phyloP scores from a whole-genome alignment of 1,140 invertebrate genomes.

The Caenorhabditis briggsae region DNA sequence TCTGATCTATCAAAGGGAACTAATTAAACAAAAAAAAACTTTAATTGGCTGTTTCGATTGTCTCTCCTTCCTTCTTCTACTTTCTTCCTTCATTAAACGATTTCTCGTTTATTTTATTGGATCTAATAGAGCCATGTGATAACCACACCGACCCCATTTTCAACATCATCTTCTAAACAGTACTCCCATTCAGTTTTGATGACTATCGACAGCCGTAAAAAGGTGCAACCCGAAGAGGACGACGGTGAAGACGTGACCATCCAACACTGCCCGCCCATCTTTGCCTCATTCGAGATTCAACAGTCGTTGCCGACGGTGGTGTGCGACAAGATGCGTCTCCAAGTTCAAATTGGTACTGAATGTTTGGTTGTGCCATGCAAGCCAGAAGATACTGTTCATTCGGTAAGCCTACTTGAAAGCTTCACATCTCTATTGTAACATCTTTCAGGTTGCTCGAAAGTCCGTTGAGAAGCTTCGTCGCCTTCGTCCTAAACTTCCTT shows the following conservation, averaged over 20 bases:
- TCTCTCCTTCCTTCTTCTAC: not conserved
- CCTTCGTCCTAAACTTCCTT: slow-evolving; percentile 40
- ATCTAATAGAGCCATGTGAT: slow-evolving; percentile 48
- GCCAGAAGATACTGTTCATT: slow-evolving; percentile 45
- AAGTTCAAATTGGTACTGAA: slow-evolving; percentile 63
- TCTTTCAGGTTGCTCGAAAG: slow-evolving; percentile 29
- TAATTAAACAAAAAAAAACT: slow-evolving; percentile 1
- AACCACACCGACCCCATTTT: slow-evolving; percentile 14
- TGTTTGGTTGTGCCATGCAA: slow-evolving; percentile 62
- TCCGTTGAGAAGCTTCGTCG: slow-evolving; percentile 54
- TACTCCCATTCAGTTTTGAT: slow-evolving; percentile 34
- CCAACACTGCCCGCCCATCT: slow-evolving; percentile 18
- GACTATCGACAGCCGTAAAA: slow-evolving; percentile 49
- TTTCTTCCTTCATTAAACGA: not conserved
- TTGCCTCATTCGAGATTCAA: slow-evolving; percentile 28
- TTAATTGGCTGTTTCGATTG: slow-evolving; percentile 10
- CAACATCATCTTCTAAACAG: not conserved
- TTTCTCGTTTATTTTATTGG: slow-evolving; percentile 37
- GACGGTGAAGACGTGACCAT: slow-evolving; percentile 21
- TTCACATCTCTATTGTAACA: not conserved
- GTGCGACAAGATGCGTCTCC: slow-evolving; percentile 57
- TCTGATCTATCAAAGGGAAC: slow-evolving; percentile 1
- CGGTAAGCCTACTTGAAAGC: not conserved
- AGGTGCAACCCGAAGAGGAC: slow-evolving; percentile 35
- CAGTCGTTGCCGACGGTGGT: not conserved